Conservation (phyloP, 2,888 invertebrate species). For the Mythimna albipuncta region DNA sequence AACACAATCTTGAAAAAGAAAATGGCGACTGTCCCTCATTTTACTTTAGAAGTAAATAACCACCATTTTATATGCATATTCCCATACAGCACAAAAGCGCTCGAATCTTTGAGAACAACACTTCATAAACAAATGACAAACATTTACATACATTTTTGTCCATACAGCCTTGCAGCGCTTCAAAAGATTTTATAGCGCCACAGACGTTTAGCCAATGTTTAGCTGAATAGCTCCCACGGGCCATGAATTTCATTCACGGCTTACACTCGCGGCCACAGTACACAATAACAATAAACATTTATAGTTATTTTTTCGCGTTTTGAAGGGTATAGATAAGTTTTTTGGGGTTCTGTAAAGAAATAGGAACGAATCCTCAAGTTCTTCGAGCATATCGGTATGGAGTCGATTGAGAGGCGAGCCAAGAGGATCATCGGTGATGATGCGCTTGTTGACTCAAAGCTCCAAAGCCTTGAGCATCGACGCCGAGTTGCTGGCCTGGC, state of each 20-base stretch:
- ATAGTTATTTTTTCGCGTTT: slow-evolving; percentile 57
- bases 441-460: too few relatives aligned
- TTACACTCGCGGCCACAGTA: slow-evolving; percentile 48
- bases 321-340: slow-evolving; percentile 47
- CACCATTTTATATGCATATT: not conserved
- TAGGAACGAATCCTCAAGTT: not conserved
- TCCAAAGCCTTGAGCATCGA: too few relatives aligned
- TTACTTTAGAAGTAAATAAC: slow-evolving; percentile 27
- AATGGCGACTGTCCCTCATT: not conserved
- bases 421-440: too few relatives aligned
- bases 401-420: too few relatives aligned
- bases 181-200: slow-evolving; percentile 55
- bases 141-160: slow-evolving; percentile 37
- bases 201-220: slow-evolving; percentile 66
- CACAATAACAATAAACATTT: slow-evolving; percentile 62
- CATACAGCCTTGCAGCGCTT: slow-evolving; percentile 39
- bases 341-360: slow-evolving; percentile 21
- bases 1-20: not conserved
- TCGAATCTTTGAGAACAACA: slow-evolving; percentile 25
- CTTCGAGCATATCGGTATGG: too few relatives aligned
- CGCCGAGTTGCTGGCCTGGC: too few relatives aligned
- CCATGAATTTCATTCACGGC: slow-evolving; percentile 59
- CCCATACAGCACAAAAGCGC: slow-evolving; percentile 15
- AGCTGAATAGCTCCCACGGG: slow-evolving; percentile 58
- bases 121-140: slow-evolving; percentile 37